Base-by-base conservation (phyloP, 92 coral and sea anemone species). In the Porites cylindrica region DNA sequence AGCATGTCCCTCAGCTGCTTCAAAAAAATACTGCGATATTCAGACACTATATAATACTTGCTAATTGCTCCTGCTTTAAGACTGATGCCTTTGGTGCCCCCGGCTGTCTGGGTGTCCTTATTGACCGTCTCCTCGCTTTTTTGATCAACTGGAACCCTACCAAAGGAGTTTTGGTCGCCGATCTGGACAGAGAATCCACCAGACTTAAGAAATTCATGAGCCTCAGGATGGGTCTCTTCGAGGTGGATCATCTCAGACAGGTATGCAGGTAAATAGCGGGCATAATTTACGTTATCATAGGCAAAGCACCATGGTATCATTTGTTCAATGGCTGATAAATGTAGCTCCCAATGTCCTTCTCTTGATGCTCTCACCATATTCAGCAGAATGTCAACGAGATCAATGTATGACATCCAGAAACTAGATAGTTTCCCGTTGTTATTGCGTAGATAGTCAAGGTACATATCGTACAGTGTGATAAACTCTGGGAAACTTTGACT, bases 141-240 rank as follows among this genome's bases (percentile, higher is more conserved):
- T 43, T 80, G 84, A 65, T 81, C 91, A 76, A 82, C 74, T 43
- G 80, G 89, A 51, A 89, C 70, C 71, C 86, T 60, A 24, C 79
- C 84, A 76, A 89, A 89, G 76, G 85, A 78, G 68, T 88, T 88
- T 50, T 71, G 26, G 60, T 59, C 79, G 26, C 87, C 89, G 11
- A 88, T 86, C 79, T 92, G 95, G 8, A 92, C 95, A 19, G 91
- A 86, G 65, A 90, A 93, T 82, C 88, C 92, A 32, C 94, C 94
- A n/a, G n/a, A n/a, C n/a, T n/a, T n/a, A n/a, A n/a, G n/a, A n/a
- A n/a, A n/a, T n/a, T n/a, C n/a, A n/a, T n/a, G n/a, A n/a, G n/a
- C n/a, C n/a, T n/a, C n/a, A n/a, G n/a, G n/a, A n/a, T n/a, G n/a
- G n/a, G n/a, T n/a, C n/a, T n/a, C n/a, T n/a, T n/a, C n/a, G n/a